Base-by-base conservation (phyloP, 2,797 vertebrate genomes). In the Esox masquinongy region DNA sequence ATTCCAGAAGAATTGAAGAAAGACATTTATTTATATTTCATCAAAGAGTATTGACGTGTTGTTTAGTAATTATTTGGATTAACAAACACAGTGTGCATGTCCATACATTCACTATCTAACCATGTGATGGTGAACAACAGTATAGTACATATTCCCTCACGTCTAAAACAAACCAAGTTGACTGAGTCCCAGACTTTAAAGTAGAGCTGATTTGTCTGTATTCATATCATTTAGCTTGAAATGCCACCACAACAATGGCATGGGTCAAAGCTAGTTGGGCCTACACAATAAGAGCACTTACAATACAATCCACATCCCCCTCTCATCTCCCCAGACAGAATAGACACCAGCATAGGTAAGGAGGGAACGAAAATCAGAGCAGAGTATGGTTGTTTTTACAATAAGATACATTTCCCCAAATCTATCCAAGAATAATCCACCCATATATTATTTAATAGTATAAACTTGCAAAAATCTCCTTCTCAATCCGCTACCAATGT, bases 241-340 rank as follows among this genome's bases (percentile, higher is more conserved):
- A 22, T 16, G 51, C 51, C 19, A 12, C 22, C 59, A 4, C 59
- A 26, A 63, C 59, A 63, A 24, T 63, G 22, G 51, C 59, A 8
- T 63, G 24, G 24, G 24, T 63, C 59, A 63, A 63, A 63, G 59
- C 59, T 26, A 22, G n/a, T 12, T 16, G 4, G 43, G 22, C 56
- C 79, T 22, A 22, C 4, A 70, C 50, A 75, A 47, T 84, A 85
- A 87, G 81, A 81, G 80, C 85, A 85, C 85, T 84, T 80, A 76
- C 63, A 70, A 26, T 51, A 74, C 69, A 72, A 77, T 83, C 36
- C 76, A 74, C 67, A 39, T 39, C 2, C 36, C 2, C 29, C 29
- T 31, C 19, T 53, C 50, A 78, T 47, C 56, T 56, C 66, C 51
- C 76, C 19, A 69, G 70, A 72, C 50, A 5, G 73, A 29, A 56